Evolutionary conservation across 2,113 vertebrate species (phyloP).

Genomic region (Illadopsis cleaveri): DNA sequence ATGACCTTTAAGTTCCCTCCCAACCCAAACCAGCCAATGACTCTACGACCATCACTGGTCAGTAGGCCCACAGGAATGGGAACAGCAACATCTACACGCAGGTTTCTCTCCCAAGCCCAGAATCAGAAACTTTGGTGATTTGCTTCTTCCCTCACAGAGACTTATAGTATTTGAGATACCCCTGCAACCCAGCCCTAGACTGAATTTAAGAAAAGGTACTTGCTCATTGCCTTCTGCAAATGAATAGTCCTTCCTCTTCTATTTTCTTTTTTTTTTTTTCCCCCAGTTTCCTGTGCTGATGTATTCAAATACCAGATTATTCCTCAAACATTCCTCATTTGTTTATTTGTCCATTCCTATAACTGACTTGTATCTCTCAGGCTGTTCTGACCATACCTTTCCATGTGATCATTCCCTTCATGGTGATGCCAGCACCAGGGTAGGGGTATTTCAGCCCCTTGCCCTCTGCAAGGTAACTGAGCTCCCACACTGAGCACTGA

Average conservation of each 20-base stretch:
- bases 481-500: slow-evolving; percentile 67
- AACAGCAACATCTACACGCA: neutral
- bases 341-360: neutral
- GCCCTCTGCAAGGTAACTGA: slow-evolving; percentile 56
- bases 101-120: neutral
- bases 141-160: neutral
- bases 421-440: neutral
- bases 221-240: neutral
- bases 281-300: neutral
- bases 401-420: neutral
- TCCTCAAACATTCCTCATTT: neutral
- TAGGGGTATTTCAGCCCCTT: slow-evolving; percentile 13
- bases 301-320: slow-evolving; percentile 1
- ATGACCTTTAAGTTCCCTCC: neutral
- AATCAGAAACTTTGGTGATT: neutral
- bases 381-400: neutral
- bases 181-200: neutral
- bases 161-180: neutral
- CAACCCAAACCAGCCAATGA: neutral
- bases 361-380: neutral
- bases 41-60: no score
- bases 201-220: neutral
- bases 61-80: neutral
- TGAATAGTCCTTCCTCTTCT: neutral
- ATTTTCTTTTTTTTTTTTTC: neutral